Conservation (phyloP, 2,888 invertebrate species). For the Saturnia pavonia region DNA sequence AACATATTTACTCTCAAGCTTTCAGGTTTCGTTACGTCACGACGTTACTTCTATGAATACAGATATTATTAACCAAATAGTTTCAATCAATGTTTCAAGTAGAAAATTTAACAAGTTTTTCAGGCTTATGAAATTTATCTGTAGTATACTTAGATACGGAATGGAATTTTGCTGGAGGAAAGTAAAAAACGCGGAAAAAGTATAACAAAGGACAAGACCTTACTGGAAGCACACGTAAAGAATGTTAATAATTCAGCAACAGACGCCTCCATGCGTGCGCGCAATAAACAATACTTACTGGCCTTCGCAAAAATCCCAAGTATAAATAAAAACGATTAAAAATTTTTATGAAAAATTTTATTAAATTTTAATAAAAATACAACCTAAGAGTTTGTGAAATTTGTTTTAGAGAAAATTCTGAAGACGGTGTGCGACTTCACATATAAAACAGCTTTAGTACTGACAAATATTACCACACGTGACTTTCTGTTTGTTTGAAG, state of each 20-base stretch:
- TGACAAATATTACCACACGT: slow-evolving; percentile 9
- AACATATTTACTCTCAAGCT: not conserved
- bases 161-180: not conserved
- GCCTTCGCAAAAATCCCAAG: slow-evolving; percentile 10
- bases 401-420: slow-evolving; percentile 10
- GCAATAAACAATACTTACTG: not conserved
- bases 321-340: not conserved
- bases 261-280: not conserved
- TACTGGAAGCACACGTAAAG: not conserved
- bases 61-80: no score
- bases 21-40: no score
- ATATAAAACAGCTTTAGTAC: slow-evolving; percentile 10
- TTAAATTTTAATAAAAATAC: not conserved
- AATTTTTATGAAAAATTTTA: not conserved
- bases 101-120: no score
- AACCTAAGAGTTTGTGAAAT: not conserved
- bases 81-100: no score
- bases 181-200: slow-evolving; percentile 10
- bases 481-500: slow-evolving; percentile 9
- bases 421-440: not conserved
- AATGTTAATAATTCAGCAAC: slow-evolving; percentile 10
- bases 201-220: slow-evolving; percentile 10
- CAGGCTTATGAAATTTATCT: not conserved
- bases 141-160: not conserved
- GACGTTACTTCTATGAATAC: not conserved